Evolutionary conservation across 1,140 invertebrate genomes (phyloP).

Genomic region (Dinoponera quadriceps): DNA sequence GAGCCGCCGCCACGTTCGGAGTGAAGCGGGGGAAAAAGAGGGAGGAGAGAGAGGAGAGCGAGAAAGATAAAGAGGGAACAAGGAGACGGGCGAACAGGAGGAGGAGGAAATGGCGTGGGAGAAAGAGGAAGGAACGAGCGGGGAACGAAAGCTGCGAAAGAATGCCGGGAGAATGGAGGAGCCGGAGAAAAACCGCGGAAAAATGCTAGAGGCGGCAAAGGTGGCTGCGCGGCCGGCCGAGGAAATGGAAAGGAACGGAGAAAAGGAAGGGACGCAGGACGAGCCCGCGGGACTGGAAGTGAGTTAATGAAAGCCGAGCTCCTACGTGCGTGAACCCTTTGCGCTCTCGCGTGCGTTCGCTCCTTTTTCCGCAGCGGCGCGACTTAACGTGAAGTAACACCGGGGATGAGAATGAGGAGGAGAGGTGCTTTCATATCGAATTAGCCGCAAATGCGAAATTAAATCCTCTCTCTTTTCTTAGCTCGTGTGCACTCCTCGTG

Average conservation of each 20-base stretch:
- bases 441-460: slow-evolving; percentile 25
- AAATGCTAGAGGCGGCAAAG: slow-evolving; percentile 8
- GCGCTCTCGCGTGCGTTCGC: too few relatives aligned
- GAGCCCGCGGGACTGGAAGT: slow-evolving; percentile 5
- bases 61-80: slow-evolving; percentile 62
- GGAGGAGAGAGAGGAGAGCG: slow-evolving; percentile 59
- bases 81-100: too few relatives aligned
- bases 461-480: background rate
- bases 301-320: slow-evolving; percentile 42
- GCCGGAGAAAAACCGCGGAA: background rate
- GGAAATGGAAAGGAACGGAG: slow-evolving; percentile 21
- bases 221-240: background rate
- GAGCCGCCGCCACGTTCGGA: background rate
- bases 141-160: slow-evolving; percentile 14
- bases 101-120: background rate
- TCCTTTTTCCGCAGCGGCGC: background rate
- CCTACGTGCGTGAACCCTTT: slow-evolving; percentile 1
- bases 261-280: background rate
- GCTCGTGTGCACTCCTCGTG: background rate
- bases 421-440: slow-evolving; percentile 5
- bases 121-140: slow-evolving; percentile 8
- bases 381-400: slow-evolving; percentile 9
- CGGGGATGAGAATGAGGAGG: too few relatives aligned
- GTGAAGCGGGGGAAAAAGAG: too few relatives aligned
- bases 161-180: background rate